Evolutionary conservation across 2,888 invertebrate genomes (phyloP).

Genomic region (Macrostomum cliftonense): DNA sequence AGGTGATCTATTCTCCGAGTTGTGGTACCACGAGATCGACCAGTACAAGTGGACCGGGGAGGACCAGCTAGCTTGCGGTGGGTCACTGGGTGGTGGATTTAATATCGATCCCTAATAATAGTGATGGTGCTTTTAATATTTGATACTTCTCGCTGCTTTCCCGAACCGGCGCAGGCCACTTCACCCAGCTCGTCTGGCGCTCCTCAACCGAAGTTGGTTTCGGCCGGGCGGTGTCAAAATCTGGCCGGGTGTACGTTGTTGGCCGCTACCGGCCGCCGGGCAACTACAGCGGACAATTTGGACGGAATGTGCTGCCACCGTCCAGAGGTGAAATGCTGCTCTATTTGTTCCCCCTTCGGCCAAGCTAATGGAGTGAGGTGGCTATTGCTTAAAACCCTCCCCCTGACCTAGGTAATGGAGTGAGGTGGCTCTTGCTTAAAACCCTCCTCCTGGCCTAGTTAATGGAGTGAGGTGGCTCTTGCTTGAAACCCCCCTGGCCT

Average conservation of each 20-base stretch:
- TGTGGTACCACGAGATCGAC: slow-evolving; percentile 1
- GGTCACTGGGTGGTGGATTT: not conserved
- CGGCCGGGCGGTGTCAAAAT: not conserved
- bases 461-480: too few species aligned
- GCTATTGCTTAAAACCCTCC: too few species aligned
- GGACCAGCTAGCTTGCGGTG: not conserved
- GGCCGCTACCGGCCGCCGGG: not conserved
- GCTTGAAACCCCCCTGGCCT: too few species aligned
- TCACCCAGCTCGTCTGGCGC: not conserved
- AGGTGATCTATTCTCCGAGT: not conserved
- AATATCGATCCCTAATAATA: too few species aligned
- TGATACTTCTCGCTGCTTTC: not conserved
- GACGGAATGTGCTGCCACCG: not conserved
- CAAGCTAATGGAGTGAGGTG: too few species aligned
- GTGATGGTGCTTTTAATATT: too few species aligned
- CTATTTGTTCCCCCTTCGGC: too few species aligned
- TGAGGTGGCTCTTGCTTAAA: too few species aligned
- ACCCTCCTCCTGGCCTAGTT: too few species aligned
- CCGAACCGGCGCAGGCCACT: not conserved
- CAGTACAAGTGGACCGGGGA: not conserved
- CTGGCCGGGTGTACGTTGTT: not conserved
- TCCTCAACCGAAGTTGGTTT: not conserved
- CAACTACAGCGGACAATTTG: not conserved
- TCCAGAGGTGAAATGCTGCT: not conserved
- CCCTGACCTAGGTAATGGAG: too few species aligned